A percentile compares a stretch with the other conserved stretches of the same genome.
These are phyloP conservation scores for Tipula vernalis DNA, from an alignment of 2,888 invertebrate genomes.

Conservation along the genomic window DNA sequence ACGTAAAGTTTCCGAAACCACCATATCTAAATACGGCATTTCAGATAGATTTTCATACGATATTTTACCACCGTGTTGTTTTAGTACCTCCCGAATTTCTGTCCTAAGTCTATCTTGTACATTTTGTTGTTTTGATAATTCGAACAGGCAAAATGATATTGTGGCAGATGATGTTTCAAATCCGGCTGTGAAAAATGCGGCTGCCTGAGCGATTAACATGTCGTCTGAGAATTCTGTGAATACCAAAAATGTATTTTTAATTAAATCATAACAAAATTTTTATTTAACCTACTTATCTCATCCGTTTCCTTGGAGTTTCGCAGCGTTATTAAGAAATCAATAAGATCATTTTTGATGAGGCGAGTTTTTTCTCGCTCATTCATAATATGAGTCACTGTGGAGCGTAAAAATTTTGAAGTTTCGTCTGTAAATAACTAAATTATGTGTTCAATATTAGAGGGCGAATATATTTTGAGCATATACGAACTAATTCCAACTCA, in stretches of 20 bases:
- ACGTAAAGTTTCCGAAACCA: slow-evolving; percentile 29
- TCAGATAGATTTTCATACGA: slow-evolving; percentile 33
- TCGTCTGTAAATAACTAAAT: slow-evolving; percentile 21
- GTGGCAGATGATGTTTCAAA: slow-evolving; percentile 30
- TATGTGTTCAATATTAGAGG: neutral
- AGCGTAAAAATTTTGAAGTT: slow-evolving; percentile 29
- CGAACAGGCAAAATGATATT: slow-evolving; percentile 24
- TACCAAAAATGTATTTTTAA: neutral
- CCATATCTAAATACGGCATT: slow-evolving; percentile 36
- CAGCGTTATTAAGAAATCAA: slow-evolving; percentile 26
- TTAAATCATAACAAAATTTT: neutral
- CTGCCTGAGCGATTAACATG: slow-evolving; percentile 30
- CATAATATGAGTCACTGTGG: slow-evolving; percentile 33
- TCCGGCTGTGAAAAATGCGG: slow-evolving; percentile 30
- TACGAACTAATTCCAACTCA: slow-evolving; percentile 15
- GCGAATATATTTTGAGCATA: neutral
- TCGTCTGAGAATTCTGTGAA: slow-evolving; percentile 21
- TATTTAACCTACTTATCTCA: neutral
- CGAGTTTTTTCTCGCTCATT: slow-evolving; percentile 31
- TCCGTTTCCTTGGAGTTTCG: neutral
- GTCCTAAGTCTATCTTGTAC: slow-evolving; percentile 33
- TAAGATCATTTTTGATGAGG: slow-evolving; percentile 35
- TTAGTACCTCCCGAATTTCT: slow-evolving; percentile 33
- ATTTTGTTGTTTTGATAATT: slow-evolving; percentile 25
- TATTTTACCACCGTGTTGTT: slow-evolving; percentile 28